Evolutionary conservation across 2,797 vertebrate genomes (phyloP).

Genomic region (Philypnodon macrostomus): DNA sequence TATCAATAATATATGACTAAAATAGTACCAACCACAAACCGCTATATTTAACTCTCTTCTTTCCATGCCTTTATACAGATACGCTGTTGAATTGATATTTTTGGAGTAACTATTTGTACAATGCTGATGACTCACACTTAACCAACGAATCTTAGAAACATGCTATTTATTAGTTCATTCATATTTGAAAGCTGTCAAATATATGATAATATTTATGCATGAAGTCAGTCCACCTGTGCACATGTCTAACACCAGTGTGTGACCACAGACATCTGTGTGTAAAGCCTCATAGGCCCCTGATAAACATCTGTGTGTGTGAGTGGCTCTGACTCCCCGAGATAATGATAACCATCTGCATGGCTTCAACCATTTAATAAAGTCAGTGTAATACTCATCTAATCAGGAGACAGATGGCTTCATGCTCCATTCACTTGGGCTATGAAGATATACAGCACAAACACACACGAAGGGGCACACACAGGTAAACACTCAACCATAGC

Average conservation of each 20-base stretch:
- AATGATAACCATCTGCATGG: constrained; percentile 70
- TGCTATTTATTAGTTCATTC: constrained; percentile 23
- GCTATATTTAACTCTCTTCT: constrained; percentile 8
- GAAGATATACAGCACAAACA: constrained; percentile 42
- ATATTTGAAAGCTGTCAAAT: constrained; percentile 17
- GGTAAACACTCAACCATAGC: constrained; percentile 9
- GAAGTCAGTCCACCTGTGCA: constrained; percentile 7
- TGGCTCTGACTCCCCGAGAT: constrained; percentile 49
- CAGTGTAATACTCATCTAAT: constrained; percentile 65
- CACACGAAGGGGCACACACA: constrained; percentile 14
- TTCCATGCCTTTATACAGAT: constrained; percentile 1
- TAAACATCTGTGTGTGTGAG: constrained; percentile 48
- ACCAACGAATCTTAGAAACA: constrained; percentile 22
- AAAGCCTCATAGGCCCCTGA: constrained; percentile 34
- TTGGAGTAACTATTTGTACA: constrained; percentile 14
- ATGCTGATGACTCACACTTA: constrained; percentile 24
- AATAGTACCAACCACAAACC: too few relatives aligned
- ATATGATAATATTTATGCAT: constrained; percentile 10
- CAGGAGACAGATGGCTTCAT: constrained; percentile 69
- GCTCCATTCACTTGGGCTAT: constrained; percentile 57
- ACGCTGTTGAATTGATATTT: constrained; percentile 16
- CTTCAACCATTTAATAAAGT: constrained; percentile 72
- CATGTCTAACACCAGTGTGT: constrained; percentile 15
- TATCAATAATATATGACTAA: too few relatives aligned
- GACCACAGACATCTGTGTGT: constrained; percentile 10